phyloP scores from a whole-genome alignment of 2,888 invertebrate genomes.

The Chalcis sispes region DNA sequence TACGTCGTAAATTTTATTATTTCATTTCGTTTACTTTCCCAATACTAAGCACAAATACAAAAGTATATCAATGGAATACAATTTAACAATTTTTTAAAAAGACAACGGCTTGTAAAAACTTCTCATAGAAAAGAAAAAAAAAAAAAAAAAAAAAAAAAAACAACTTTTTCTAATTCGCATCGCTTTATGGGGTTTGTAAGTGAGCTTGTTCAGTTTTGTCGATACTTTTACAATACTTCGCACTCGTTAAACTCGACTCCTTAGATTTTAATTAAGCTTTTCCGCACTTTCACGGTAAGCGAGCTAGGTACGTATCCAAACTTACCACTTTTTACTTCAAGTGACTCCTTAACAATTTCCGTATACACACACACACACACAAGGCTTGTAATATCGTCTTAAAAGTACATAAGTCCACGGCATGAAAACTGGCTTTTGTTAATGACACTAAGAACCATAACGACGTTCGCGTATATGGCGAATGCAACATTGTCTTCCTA shows the following conservation, averaged over 20 bases:
- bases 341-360: slow-evolving; percentile 41
- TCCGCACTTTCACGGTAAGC: slow-evolving; percentile 46
- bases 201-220: too few species aligned
- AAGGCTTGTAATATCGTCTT: slow-evolving; percentile 43
- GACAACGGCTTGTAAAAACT: too few species aligned
- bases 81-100: too few species aligned
- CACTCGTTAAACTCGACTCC: neutral
- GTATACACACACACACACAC: too few species aligned
- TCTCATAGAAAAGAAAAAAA: too few species aligned
- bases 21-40: too few species aligned
- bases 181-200: too few species aligned
- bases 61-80: too few species aligned
- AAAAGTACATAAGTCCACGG: slow-evolving; percentile 37
- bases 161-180: neutral
- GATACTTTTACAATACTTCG: slow-evolving; percentile 12
- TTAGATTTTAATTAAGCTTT: slow-evolving; percentile 46
- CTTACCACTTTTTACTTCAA: slow-evolving; percentile 12
- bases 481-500: slow-evolving; percentile 19
- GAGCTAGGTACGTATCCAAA: slow-evolving; percentile 1
- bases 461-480: slow-evolving; percentile 20
- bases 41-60: too few species aligned
- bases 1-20: too few species aligned
- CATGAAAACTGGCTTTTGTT: slow-evolving; percentile 54
- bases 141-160: neutral
- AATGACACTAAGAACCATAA: slow-evolving; percentile 44